Conservation (phyloP, 2,797 vertebrate species). For the Xenentodon cancila region DNA sequence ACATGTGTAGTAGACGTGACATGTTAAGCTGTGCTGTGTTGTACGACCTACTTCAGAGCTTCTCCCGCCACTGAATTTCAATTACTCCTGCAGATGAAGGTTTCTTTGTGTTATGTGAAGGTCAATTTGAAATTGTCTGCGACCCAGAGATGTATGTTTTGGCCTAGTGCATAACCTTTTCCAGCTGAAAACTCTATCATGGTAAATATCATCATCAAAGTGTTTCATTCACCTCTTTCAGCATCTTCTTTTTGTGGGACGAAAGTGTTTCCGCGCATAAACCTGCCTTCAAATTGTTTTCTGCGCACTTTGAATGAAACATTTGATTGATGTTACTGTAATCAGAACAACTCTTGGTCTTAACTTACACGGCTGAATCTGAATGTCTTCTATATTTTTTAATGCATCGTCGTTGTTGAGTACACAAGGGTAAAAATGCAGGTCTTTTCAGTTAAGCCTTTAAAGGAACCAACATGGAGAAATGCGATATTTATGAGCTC, state of each 20-base stretch:
- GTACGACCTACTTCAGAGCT: constrained; percentile 12
- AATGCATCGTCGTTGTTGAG: neutral
- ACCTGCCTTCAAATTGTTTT: neutral
- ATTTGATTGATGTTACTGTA: neutral
- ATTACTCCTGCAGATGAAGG: constrained; percentile 24
- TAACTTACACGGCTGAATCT: neutral
- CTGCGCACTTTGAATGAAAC: constrained; percentile 1
- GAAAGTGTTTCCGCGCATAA: constrained; percentile 14
- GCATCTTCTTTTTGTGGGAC: constrained; percentile 18
- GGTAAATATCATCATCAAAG: constrained; percentile 43
- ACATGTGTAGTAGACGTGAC: neutral
- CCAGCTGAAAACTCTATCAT: constrained; percentile 34
- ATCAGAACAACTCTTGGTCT: neutral
- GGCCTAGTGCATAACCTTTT: constrained; percentile 30
- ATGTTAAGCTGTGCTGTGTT: constrained; percentile 10
- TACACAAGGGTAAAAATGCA: neutral
- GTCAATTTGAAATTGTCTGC: constrained; percentile 42
- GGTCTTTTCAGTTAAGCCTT: constrained; percentile 12
- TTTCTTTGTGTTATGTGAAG: constrained; percentile 41
- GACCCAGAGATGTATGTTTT: constrained; percentile 32
- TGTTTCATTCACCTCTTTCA: constrained; percentile 17
- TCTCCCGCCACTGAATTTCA: too few species aligned
- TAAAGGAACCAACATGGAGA: constrained; percentile 17
- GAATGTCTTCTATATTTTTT: neutral
- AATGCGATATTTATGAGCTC: constrained; percentile 40